Evolutionary conservation across 2,113 vertebrate species (phyloP).

Genomic region (Alces alces): DNA sequence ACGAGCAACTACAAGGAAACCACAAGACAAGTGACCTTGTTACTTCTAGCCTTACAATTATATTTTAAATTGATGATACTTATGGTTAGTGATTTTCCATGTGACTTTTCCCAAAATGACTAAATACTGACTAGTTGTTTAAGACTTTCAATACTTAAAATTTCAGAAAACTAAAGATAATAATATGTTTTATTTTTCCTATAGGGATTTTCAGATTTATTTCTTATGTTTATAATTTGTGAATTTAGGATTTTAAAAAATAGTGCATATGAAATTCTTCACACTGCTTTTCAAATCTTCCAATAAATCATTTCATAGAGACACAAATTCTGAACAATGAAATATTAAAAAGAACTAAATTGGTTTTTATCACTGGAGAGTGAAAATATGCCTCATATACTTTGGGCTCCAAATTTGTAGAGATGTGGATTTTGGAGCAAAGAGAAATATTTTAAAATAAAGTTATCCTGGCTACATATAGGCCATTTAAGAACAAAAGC

Average conservation of each 20-base stretch:
- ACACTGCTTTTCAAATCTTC: neutral
- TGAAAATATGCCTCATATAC: neutral
- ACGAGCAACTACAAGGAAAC: neutral
- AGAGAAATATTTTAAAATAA: slow-evolving; percentile 17
- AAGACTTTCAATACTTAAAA: neutral
- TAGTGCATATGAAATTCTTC: neutral
- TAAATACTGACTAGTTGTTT: neutral
- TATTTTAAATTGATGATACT: neutral
- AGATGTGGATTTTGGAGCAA: neutral
- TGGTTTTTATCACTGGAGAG: neutral
- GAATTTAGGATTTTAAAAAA: neutral
- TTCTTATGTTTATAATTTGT: neutral
- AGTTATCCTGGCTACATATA: neutral
- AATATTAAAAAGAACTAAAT: neutral
- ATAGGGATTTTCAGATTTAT: neutral
- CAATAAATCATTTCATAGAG: neutral
- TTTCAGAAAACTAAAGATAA: neutral
- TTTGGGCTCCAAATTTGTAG: neutral
- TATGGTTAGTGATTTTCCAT: neutral
- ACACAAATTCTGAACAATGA: neutral
- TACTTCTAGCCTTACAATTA: neutral
- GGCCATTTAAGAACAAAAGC: neutral
- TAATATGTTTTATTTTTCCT: neutral
- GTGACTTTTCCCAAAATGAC: neutral
- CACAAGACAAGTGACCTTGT: neutral